Conservation (phyloP, 2,113 vertebrate genomes). For the Genyomyrus donnyi region DNA sequence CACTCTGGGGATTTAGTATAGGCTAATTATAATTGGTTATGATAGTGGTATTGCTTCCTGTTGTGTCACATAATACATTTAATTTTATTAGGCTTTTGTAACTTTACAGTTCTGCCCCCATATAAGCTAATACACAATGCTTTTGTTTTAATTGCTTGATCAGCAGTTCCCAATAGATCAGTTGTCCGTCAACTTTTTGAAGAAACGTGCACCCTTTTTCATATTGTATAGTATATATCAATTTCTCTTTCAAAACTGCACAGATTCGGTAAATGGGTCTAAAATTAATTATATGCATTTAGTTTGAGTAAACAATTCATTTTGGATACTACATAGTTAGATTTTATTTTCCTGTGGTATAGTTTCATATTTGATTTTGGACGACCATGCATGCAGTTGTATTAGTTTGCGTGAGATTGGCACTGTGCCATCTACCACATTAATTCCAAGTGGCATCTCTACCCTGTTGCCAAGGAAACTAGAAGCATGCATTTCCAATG, state of each 20-base stretch:
- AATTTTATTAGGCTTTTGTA: not conserved
- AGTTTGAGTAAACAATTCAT: not conserved
- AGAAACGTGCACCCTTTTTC: not conserved
- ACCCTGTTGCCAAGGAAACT: conserved; percentile 55
- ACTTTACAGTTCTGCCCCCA: not conserved
- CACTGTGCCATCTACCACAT: conserved; percentile 33
- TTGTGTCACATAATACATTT: not conserved
- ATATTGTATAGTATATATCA: not conserved
- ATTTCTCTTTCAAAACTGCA: not conserved
- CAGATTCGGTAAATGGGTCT: not conserved
- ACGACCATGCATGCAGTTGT: not conserved
- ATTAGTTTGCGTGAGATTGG: conserved; percentile 38
- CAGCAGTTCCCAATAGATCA: not conserved
- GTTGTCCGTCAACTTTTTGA: not conserved
- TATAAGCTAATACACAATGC: not conserved
- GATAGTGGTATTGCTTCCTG: not conserved
- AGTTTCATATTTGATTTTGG: conserved; percentile 5
- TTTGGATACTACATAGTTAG: not conserved
- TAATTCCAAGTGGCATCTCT: conserved; percentile 26
- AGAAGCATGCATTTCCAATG: conserved; percentile 40
- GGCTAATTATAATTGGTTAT: too few species aligned
- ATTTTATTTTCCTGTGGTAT: not conserved
- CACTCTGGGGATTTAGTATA: not conserved
- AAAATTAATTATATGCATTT: not conserved
- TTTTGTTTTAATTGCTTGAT: not conserved